Evolutionary conservation across 35 echinoderm and acorn worm species (phyloP).

Genomic region (Ophioderma brevispina): DNA sequence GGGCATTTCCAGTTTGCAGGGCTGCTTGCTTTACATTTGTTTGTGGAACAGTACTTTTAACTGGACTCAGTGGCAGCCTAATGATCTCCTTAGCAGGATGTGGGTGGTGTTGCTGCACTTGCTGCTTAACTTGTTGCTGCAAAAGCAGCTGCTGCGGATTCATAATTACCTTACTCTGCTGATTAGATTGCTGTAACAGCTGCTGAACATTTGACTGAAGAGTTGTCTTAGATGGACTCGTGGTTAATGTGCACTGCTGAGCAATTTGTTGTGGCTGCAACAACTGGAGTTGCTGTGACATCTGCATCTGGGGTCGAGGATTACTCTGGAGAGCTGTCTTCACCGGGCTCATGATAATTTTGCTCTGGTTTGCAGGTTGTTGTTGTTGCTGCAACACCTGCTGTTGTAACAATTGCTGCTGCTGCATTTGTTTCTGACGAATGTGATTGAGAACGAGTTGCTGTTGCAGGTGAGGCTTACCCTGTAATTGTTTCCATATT

Average conservation of each 20-base stretch:
- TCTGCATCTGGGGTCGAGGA: no score
- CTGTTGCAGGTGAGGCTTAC: slow-evolving; percentile 33
- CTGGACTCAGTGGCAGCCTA: not conserved
- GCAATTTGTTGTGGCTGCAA: not conserved
- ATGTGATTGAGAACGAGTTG: slow-evolving; percentile 38
- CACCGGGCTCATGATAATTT: no score
- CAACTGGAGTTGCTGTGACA: no score
- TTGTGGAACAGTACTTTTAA: no score
- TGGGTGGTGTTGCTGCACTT: not conserved
- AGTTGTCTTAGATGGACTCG: not conserved
- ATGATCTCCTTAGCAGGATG: not conserved
- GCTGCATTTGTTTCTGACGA: slow-evolving; percentile 6
- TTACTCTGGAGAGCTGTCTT: no score
- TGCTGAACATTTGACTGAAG: not conserved
- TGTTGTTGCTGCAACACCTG: slow-evolving; percentile 3
- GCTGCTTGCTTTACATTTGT: no score
- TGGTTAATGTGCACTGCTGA: not conserved
- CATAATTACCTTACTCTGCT: not conserved
- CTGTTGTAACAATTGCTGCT: slow-evolving; percentile 13
- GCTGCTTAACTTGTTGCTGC: not conserved
- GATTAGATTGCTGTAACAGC: not conserved
- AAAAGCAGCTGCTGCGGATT: not conserved
- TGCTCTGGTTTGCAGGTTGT: no score
- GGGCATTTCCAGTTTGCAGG: no score
- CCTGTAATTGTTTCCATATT: slow-evolving; percentile 30